phyloP scores from a whole-genome alignment of 1,140 invertebrate species.

The Drosophila seguyi region DNA sequence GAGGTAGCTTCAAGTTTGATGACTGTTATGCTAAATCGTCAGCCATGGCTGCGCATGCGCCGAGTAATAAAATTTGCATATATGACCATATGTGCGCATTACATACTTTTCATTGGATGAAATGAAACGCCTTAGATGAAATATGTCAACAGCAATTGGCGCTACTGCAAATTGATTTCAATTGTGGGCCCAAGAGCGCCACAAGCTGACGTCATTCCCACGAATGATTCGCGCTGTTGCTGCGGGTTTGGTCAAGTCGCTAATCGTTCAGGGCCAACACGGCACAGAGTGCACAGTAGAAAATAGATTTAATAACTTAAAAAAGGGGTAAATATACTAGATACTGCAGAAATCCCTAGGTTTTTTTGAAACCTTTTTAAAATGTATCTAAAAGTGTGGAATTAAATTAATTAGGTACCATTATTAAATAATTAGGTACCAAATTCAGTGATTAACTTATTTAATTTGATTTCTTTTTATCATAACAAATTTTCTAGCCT shows the following conservation, averaged over 20 bases:
- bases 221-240: constrained; percentile 15
- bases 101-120: constrained; percentile 21
- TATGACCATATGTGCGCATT: constrained; percentile 27
- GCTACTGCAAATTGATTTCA: constrained; percentile 74
- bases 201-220: constrained; percentile 66
- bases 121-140: constrained; percentile 62
- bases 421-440: neutral
- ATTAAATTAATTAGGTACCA: neutral
- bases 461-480: neutral
- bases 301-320: neutral
- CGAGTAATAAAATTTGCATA: constrained; percentile 60
- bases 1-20: constrained; percentile 16
- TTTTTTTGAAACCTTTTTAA: neutral
- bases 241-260: constrained; percentile 37
- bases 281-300: constrained; percentile 9
- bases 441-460: neutral
- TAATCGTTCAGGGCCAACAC: constrained; percentile 57
- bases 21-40: constrained; percentile 8
- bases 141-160: constrained; percentile 76
- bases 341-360: neutral
- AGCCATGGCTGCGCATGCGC: constrained; percentile 35
- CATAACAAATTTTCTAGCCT: neutral
- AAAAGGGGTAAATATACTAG: neutral
- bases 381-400: neutral
- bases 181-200: constrained; percentile 63